phyloP scores from a whole-genome alignment of 2,797 vertebrate species.

The Pseudocheirus occidentalis region DNA sequence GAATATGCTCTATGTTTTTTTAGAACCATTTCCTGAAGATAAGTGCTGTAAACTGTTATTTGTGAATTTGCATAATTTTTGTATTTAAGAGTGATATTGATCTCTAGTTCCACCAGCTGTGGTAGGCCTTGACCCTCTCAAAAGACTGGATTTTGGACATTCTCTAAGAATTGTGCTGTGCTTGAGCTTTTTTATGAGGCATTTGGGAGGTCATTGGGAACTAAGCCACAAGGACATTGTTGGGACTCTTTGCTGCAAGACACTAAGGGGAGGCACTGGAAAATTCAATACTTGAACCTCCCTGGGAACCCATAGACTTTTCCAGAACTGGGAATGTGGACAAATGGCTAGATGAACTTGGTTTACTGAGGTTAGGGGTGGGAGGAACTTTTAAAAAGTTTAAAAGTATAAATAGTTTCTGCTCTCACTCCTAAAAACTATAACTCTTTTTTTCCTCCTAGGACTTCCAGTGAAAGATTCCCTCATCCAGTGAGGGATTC shows the following conservation, averaged over 20 bases:
- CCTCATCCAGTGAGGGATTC: not conserved
- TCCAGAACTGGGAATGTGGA: not conserved
- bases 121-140: not conserved
- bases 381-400: not conserved
- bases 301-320: not conserved
- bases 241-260: too few species aligned
- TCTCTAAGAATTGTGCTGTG: not conserved
- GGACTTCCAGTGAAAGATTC: not conserved
- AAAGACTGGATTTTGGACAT: not conserved
- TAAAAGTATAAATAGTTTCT: not conserved
- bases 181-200: not conserved
- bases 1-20: not conserved
- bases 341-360: not conserved
- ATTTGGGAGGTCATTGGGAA: not conserved
- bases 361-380: not conserved
- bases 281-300: not conserved
- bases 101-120: not conserved
- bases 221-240: not conserved
- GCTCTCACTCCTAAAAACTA: not conserved
- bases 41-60: not conserved
- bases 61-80: not conserved
- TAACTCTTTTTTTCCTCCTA: not conserved
- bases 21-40: not conserved
- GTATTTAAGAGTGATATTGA: not conserved
- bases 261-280: too few species aligned